Conservation (phyloP, 1,140 invertebrate genomes). For the Drosophila nasuta region DNA sequence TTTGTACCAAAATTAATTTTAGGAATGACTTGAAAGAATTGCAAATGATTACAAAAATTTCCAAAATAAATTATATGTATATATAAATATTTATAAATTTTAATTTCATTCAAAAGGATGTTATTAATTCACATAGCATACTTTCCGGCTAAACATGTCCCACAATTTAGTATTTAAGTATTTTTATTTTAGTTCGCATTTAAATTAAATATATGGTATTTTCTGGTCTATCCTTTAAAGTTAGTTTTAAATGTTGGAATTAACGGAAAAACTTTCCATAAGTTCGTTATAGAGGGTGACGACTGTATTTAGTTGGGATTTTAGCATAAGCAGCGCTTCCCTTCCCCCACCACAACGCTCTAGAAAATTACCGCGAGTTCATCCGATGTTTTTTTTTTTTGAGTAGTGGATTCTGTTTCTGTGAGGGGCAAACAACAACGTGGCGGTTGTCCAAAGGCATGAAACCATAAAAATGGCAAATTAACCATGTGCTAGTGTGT, state of each 20-base stretch:
- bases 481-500: conserved; percentile 61
- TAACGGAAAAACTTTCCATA: neutral
- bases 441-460: conserved; percentile 59
- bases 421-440: neutral
- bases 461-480: conserved; percentile 84
- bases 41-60: too few relatives aligned
- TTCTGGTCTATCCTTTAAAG: neutral
- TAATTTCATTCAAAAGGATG: too few relatives aligned
- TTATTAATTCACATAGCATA: conserved; percentile 5
- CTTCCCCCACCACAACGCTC: too few relatives aligned
- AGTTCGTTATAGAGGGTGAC: neutral
- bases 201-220: neutral
- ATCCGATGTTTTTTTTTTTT: conserved; percentile 2
- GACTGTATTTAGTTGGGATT: conserved; percentile 3
- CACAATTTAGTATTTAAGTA: too few relatives aligned
- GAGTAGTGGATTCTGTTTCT: conserved; percentile 42
- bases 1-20: neutral
- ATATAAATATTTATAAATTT: too few relatives aligned
- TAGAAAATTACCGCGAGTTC: conserved; percentile 36
- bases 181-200: neutral
- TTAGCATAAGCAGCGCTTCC: conserved; percentile 17
- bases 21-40: too few relatives aligned
- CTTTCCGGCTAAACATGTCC: neutral
- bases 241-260: neutral
- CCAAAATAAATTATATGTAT: too few relatives aligned